Evolutionary conservation across 2,888 invertebrate genomes (phyloP).

Genomic region (Piscicola geometra): DNA sequence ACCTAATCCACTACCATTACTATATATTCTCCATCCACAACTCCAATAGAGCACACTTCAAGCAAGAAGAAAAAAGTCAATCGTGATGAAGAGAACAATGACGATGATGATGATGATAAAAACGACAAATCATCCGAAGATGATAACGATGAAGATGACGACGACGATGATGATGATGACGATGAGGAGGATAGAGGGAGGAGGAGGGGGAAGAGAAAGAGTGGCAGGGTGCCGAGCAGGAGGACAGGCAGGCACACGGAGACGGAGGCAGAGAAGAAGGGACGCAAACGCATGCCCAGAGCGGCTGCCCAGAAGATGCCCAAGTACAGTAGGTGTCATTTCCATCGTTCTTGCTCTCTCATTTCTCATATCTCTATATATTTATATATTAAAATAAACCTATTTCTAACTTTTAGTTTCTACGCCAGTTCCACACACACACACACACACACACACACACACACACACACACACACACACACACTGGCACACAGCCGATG

Average conservation of each 20-base stretch:
- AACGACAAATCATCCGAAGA: conserved; percentile 13
- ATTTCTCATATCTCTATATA: no score
- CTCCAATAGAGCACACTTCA: background rate
- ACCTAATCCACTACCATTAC: background rate
- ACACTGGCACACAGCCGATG: conserved; percentile 38
- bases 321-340: conserved; percentile 41
- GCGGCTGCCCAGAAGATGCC: conserved; percentile 41
- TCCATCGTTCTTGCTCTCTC: background rate
- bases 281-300: conserved; percentile 35
- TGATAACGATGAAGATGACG: conserved; percentile 32
- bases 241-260: conserved; percentile 32
- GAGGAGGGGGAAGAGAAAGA: conserved; percentile 29
- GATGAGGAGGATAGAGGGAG: conserved; percentile 34
- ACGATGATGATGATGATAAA: conserved; percentile 20
- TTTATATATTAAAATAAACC: no score
- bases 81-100: conserved; percentile 28
- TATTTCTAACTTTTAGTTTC: no score
- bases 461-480: background rate
- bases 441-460: background rate
- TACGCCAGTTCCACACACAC: background rate
- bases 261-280: conserved; percentile 21
- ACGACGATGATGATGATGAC: conserved; percentile 45
- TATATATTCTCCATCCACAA: background rate
- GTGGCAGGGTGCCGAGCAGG: conserved; percentile 26
- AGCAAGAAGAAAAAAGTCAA: conserved; percentile 19